Conservation (phyloP, 2,113 vertebrate genomes). For the Eidolon helvum region DNA sequence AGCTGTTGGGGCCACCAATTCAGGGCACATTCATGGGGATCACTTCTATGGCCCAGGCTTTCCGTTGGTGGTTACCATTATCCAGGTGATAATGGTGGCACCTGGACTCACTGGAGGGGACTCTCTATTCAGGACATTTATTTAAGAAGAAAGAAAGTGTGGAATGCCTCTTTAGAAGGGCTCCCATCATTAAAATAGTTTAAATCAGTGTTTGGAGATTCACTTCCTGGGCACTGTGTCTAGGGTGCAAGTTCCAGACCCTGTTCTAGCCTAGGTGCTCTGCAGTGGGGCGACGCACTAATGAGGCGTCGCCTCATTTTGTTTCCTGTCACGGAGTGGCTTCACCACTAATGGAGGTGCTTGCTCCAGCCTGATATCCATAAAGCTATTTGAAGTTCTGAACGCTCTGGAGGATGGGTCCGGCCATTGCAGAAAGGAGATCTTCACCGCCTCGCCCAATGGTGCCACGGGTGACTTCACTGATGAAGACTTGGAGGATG, state of each 20-base stretch:
- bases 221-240: too few species aligned
- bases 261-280: background rate
- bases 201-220: background rate
- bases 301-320: background rate
- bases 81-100: too few species aligned
- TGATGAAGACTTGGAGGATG: slow-evolving; percentile 54
- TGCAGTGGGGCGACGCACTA: background rate
- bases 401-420: slow-evolving; percentile 34
- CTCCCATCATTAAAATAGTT: background rate
- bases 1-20: background rate
- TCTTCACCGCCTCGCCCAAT: slow-evolving; percentile 24
- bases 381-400: slow-evolving; percentile 40
- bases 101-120: background rate
- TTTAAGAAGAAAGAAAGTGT: background rate
- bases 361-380: background rate
- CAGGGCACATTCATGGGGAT: too few species aligned
- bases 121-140: background rate
- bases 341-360: background rate
- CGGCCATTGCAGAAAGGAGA: background rate
- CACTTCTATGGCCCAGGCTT: background rate
- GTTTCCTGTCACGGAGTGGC: background rate
- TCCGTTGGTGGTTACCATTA: background rate
- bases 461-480: slow-evolving; percentile 44
- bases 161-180: background rate
- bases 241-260: background rate